Evolutionary conservation across 2,113 vertebrate species (phyloP).

Genomic region (Chaenogobius annularis): DNA sequence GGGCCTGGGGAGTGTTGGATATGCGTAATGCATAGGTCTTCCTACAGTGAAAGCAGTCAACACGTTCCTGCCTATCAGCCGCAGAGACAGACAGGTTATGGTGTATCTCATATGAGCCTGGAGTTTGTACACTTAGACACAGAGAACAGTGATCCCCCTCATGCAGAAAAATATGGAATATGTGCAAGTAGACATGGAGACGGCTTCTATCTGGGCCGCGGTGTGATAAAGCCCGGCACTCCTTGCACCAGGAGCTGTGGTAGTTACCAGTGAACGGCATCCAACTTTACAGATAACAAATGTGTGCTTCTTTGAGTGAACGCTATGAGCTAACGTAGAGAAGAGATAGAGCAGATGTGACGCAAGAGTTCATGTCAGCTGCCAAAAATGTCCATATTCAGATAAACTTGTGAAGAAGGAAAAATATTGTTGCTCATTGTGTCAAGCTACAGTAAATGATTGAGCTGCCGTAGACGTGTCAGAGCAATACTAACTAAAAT

Average conservation of each 20-base stretch:
- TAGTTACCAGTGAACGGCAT: slow-evolving; percentile 30
- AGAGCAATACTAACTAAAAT: not conserved
- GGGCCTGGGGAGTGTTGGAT: slow-evolving; percentile 35
- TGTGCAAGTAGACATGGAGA: slow-evolving; percentile 6
- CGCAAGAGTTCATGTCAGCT: slow-evolving; percentile 60
- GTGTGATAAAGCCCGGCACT: slow-evolving; percentile 53
- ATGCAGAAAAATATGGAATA: slow-evolving; percentile 39
- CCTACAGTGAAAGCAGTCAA: slow-evolving; percentile 75
- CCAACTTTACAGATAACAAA: slow-evolving; percentile 42
- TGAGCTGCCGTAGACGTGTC: not conserved
- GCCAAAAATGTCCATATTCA: not conserved
- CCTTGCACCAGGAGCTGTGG: slow-evolving; percentile 32
- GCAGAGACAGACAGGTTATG: slow-evolving; percentile 60
- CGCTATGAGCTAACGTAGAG: slow-evolving; percentile 35
- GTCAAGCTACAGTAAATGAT: not conserved
- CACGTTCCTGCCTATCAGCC: slow-evolving; percentile 84
- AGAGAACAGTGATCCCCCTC: slow-evolving; percentile 20
- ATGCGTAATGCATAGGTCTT: slow-evolving; percentile 49
- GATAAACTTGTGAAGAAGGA: not conserved
- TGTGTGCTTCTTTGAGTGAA: slow-evolving; percentile 29
- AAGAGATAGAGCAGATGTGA: slow-evolving; percentile 52
- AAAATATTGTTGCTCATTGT: not conserved
- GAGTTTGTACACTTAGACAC: slow-evolving; percentile 60
- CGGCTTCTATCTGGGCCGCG: slow-evolving; percentile 57
- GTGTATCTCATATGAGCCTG: slow-evolving; percentile 81